Conservation (phyloP, 2,888 invertebrate genomes). For the Chrysopilus asiliformis region DNA sequence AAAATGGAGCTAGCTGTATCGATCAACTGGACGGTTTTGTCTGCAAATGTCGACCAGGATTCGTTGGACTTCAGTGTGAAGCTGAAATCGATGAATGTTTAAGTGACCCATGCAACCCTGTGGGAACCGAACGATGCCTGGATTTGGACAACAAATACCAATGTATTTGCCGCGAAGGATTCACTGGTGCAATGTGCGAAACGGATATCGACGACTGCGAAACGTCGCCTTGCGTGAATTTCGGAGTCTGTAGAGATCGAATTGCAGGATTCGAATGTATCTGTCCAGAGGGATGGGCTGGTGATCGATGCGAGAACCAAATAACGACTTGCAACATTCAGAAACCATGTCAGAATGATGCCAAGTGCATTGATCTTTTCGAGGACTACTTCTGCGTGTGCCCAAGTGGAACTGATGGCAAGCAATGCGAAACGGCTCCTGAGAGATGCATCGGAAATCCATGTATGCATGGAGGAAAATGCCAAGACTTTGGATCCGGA, state of each 20-base stretch:
- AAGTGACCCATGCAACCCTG: constrained; percentile 78
- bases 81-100: constrained; percentile 86
- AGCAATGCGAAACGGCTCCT: constrained; percentile 92
- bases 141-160: constrained; percentile 77
- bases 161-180: constrained; percentile 84
- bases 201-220: constrained; percentile 78
- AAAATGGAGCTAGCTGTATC: constrained; percentile 78
- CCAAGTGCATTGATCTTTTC: constrained; percentile 81
- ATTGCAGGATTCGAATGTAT: constrained; percentile 70
- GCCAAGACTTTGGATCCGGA: constrained; percentile 90
- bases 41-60: constrained; percentile 89
- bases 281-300: constrained; percentile 78
- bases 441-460: constrained; percentile 57
- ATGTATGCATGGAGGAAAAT: constrained; percentile 92
- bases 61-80: constrained; percentile 83
- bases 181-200: constrained; percentile 71
- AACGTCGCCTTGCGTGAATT: constrained; percentile 73
- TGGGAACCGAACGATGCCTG: constrained; percentile 79
- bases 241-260: constrained; percentile 77
- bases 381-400: constrained; percentile 50
- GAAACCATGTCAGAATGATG: constrained; percentile 85
- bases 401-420: constrained; percentile 90
- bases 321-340: constrained; percentile 70
- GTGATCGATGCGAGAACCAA: constrained; percentile 71
- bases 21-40: constrained; percentile 81